phyloP scores from a whole-genome alignment of 1,140 invertebrate species.

The Macrostomum lignano region DNA sequence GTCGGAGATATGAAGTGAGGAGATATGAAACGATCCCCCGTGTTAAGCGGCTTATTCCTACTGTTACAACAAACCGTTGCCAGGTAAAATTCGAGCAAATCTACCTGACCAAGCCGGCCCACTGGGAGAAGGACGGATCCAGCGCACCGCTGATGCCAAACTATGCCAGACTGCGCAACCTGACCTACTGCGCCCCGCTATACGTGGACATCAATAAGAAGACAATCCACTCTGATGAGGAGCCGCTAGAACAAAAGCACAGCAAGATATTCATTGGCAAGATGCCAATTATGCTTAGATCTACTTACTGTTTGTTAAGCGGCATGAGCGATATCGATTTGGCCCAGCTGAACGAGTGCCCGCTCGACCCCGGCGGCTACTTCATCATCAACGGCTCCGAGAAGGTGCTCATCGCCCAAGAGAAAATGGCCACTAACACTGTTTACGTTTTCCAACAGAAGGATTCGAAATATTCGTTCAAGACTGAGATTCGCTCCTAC shows the following conservation, averaged over 20 bases:
- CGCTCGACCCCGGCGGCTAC: constrained; percentile 54
- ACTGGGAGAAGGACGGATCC: constrained; percentile 97
- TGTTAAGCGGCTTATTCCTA: no score
- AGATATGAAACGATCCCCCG: no score
- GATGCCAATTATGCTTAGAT: constrained; percentile 93
- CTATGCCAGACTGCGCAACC: constrained; percentile 46
- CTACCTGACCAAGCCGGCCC: constrained; percentile 86
- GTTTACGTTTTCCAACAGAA: constrained; percentile 98
- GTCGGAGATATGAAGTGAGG: no score
- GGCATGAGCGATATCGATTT: constrained; percentile 84
- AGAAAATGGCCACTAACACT: constrained; percentile 89
- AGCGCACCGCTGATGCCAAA: constrained; percentile 97
- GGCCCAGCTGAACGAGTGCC: constrained; percentile 90
- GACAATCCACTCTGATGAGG: constrained; percentile 47
- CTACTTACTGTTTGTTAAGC: constrained; percentile 71
- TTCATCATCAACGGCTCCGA: constrained; percentile 30
- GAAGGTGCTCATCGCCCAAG: constrained; percentile 68
- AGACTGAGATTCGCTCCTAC: constrained; percentile 79
- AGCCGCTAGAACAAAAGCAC: constrained; percentile 68
- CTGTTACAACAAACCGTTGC: constrained; percentile 34
- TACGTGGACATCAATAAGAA: constrained; percentile 96
- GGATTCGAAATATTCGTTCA: constrained; percentile 68
- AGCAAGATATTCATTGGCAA: constrained; percentile 95
- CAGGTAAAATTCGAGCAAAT: constrained; percentile 90
- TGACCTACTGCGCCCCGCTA: constrained; percentile 59